Conservation (phyloP, 2,888 invertebrate species). For the Tipula vernalis region DNA sequence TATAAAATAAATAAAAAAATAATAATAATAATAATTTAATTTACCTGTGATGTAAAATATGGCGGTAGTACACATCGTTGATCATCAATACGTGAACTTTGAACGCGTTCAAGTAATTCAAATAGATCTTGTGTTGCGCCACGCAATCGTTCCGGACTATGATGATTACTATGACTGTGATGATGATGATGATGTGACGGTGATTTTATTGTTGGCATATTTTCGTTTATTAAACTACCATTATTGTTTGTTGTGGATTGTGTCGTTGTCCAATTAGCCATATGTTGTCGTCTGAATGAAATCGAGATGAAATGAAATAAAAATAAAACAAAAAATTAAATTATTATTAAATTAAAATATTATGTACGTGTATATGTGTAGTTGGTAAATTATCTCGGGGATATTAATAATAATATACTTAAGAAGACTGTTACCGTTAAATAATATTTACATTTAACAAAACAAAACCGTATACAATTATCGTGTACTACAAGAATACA, state of each 20-base stretch:
- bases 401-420: not conserved
- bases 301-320: constrained; percentile 13
- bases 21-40: constrained; percentile 24
- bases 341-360: not conserved
- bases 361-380: not conserved
- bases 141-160: constrained; percentile 37
- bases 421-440: not conserved
- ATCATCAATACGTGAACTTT: constrained; percentile 90
- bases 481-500: not conserved
- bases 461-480: not conserved
- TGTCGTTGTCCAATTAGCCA: constrained; percentile 29
- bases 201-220: not conserved
- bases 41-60: constrained; percentile 70
- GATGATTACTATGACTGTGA: constrained; percentile 16
- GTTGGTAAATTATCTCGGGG: not conserved
- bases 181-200: constrained; percentile 6
- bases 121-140: constrained; percentile 64
- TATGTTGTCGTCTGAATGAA: constrained; percentile 51
- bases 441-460: not conserved
- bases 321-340: not conserved
- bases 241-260: not conserved
- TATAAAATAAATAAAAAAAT: not conserved
- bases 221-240: not conserved
- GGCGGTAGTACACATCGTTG: constrained; percentile 92
- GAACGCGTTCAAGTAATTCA: constrained; percentile 86